Evolutionary conservation across 2,113 vertebrate species (phyloP), one percentile per base, ranked within the genome.

Genomic region (Pipra filicauda): DNA sequence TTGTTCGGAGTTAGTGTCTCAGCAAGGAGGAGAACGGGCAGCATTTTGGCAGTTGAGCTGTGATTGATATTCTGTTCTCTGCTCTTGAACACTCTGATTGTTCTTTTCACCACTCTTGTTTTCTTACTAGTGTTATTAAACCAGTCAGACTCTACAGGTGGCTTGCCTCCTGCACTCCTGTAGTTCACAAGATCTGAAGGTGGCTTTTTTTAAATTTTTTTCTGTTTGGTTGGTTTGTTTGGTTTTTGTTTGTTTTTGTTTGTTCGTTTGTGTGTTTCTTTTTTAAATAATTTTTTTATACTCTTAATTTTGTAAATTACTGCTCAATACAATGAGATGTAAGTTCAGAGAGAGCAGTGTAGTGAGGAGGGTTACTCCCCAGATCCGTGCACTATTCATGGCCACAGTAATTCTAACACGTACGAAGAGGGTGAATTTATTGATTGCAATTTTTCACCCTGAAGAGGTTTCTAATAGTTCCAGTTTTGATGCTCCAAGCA

Each of bases 371-470:
- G 20, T 57, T 78, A 41, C 46, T 46, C 17, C 82, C 62, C 66
- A 84, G 41, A 93, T 88, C 33, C 44, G 37, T 89, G 33, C 57
- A 12, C 31, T 51, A 27, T 39, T 65, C 44, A 26, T 31, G 31
- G 78, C 28, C 30, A 70, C 39, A 93, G 82, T 91, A 93, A 93
- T 94, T 96, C 72, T 92, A 95, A 79, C 49, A 62, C 48, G 43
- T 83, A 90, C 1, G 37, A 94, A 96, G 88, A 88, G 8, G 10
- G 46, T 78, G 33, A 94, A 85, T 93, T 95, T 89, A 94, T 88
- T 92, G 35, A 73, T 77, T 77, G 8, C 22, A 88, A 90, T 93
- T 91, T 37, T 91, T 82, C 65, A n/a, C 5, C 37, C 43, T 84
- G 77, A 91, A 76, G 54, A 91, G 46, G 76, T 43, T 89, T 31